A percentile compares a stretch with the other conserved stretches of the same genome.
phyloP scores from a whole-genome alignment of 2,888 invertebrate species.

The Anarsia innoxiella region DNA sequence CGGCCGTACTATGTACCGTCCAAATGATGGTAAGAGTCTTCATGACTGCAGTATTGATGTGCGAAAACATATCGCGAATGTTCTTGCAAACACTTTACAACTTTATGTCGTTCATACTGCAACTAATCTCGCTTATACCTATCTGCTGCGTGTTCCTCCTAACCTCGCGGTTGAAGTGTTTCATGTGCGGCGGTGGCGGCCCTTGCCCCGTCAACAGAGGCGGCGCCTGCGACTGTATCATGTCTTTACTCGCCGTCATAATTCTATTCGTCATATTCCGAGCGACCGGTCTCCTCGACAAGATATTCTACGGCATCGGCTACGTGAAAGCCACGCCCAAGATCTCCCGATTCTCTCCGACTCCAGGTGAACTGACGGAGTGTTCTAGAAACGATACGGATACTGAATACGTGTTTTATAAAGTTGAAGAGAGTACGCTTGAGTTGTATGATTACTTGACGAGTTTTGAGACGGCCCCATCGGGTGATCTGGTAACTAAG shows the following conservation, averaged over 20 bases:
- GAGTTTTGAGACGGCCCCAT: no score
- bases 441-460: no score
- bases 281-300: slow-evolving; percentile 49
- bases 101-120: slow-evolving; percentile 52
- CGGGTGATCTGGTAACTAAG: no score
- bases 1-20: no score
- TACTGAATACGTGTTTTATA: no score
- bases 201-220: slow-evolving; percentile 46
- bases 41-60: slow-evolving; percentile 56
- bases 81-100: slow-evolving; percentile 55
- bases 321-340: slow-evolving; percentile 36
- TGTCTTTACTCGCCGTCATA: slow-evolving; percentile 43
- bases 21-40: slow-evolving; percentile 59
- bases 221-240: slow-evolving; percentile 49
- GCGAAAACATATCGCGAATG: slow-evolving; percentile 57
- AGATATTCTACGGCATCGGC: slow-evolving; percentile 51
- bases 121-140: slow-evolving; percentile 53
- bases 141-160: slow-evolving; percentile 52
- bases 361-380: no score
- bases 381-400: no score
- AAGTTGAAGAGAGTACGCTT: no score
- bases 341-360: no score
- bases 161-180: slow-evolving; percentile 48
- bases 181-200: slow-evolving; percentile 52
- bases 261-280: slow-evolving; percentile 50